Evolutionary conservation across 1,140 invertebrate species (phyloP).

Genomic region (Idris sp.): DNA sequence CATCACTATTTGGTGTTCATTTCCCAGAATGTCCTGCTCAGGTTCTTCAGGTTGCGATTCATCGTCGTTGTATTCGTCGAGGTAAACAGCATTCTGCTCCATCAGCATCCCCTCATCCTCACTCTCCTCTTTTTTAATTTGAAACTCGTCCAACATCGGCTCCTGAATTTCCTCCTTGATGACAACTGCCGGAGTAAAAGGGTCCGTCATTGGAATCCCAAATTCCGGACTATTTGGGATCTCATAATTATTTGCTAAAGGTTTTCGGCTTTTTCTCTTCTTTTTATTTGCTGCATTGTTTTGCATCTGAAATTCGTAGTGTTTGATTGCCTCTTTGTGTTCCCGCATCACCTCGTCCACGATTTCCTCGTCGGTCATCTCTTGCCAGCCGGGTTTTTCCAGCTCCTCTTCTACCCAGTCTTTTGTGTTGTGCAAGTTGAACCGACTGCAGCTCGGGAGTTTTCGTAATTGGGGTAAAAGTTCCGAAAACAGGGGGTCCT

Average conservation of each 20-base stretch:
- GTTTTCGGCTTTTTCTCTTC: conserved; percentile 22
- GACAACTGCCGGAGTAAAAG: conserved; percentile 1
- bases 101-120: conserved; percentile 21
- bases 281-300: conserved; percentile 23
- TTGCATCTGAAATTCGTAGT: conserved; percentile 20
- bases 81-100: conserved; percentile 30
- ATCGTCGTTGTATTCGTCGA: conserved; percentile 29
- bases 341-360: conserved; percentile 31
- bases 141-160: conserved; percentile 8
- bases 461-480: conserved; percentile 27
- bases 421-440: conserved; percentile 28
- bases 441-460: conserved; percentile 45
- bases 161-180: conserved; percentile 54
- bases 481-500: neutral
- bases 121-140: conserved; percentile 26
- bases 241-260: conserved; percentile 19
- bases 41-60: conserved; percentile 10
- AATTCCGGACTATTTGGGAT: neutral
- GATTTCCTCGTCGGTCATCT: conserved; percentile 36
- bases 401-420: conserved; percentile 47
- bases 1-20: neutral
- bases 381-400: conserved; percentile 40
- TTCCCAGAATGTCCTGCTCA: conserved; percentile 13
- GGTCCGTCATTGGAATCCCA: too few relatives aligned
- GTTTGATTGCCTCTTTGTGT: conserved; percentile 18